Evolutionary conservation across 2,113 vertebrate genomes (phyloP).

Genomic region (Dicerorhinus sumatrensis): DNA sequence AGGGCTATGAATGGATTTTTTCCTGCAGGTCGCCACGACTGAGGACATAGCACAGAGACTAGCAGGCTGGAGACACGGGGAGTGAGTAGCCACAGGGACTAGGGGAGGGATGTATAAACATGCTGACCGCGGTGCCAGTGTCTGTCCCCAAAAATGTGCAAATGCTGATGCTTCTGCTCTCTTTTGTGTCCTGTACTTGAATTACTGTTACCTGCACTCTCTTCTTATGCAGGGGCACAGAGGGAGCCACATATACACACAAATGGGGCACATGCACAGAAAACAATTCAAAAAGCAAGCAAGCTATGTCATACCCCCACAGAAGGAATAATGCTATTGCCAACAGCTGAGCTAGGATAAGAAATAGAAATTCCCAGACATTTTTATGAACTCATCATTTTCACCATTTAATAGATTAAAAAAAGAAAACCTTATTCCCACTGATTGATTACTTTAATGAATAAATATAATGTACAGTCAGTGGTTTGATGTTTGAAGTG

Average conservation of each 20-base stretch:
- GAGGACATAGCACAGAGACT: constrained; percentile 65
- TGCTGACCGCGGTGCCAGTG: not conserved
- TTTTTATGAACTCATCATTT: constrained; percentile 87
- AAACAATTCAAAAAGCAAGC: constrained; percentile 49
- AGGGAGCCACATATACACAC: not conserved
- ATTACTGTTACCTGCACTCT: not conserved
- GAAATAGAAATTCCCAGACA: constrained; percentile 85
- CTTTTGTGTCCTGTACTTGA: constrained; percentile 65
- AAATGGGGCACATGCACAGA: not conserved
- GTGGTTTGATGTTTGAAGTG: constrained; percentile 80
- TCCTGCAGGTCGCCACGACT: constrained; percentile 63
- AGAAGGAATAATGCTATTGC: constrained; percentile 77
- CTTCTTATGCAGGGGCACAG: not conserved
- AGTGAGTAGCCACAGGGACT: constrained; percentile 62
- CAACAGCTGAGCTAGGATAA: constrained; percentile 83
- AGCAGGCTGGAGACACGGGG: constrained; percentile 58
- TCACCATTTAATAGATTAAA: constrained; percentile 84
- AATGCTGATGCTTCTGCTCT: constrained; percentile 69
- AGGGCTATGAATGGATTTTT: constrained; percentile 63
- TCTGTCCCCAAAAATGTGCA: constrained; percentile 67
- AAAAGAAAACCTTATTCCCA: constrained; percentile 83
- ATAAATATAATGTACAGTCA: constrained; percentile 82
- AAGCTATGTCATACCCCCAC: constrained; percentile 70
- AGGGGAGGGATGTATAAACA: not conserved
- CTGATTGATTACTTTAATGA: constrained; percentile 88